These are phyloP conservation scores for Ctenoplectra terminalis DNA, from an alignment of 1,140 invertebrate genomes.

Conservation along the genomic window DNA sequence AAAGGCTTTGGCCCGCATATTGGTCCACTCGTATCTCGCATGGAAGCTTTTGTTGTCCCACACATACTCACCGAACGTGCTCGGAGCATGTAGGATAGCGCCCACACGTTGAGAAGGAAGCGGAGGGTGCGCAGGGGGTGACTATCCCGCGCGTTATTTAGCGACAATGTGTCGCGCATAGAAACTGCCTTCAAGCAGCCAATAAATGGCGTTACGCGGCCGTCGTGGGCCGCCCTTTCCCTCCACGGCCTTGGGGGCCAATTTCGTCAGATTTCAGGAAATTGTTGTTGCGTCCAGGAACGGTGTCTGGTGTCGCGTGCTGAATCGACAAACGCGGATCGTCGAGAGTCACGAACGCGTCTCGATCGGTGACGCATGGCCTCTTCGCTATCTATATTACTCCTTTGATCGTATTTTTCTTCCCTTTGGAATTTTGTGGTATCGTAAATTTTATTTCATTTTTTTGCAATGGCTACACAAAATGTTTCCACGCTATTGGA, in stretches of 20 bases:
- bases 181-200: conserved; percentile 82
- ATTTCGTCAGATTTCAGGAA: conserved; percentile 82
- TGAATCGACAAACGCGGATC: conserved; percentile 76
- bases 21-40: conserved; percentile 56
- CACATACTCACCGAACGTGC: neutral
- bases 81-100: conserved; percentile 33
- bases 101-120: conserved; percentile 41
- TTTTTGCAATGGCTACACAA: no score
- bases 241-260: conserved; percentile 65
- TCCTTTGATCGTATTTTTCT: neutral
- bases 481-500: no score
- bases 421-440: neutral
- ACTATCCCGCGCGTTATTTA: conserved; percentile 77
- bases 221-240: conserved; percentile 57
- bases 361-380: conserved; percentile 22
- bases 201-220: conserved; percentile 80
- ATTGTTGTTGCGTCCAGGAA: conserved; percentile 80
- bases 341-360: conserved; percentile 16
- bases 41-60: conserved; percentile 50
- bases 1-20: conserved; percentile 72
- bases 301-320: conserved; percentile 73
- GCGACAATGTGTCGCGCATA: conserved; percentile 83
- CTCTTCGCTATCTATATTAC: neutral
- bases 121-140: conserved; percentile 20
- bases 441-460: no score